Evolutionary conservation across 2,113 vertebrate species (phyloP), one percentile per base, ranked within the genome.

Genomic region (Cephalophus harveyi): DNA sequence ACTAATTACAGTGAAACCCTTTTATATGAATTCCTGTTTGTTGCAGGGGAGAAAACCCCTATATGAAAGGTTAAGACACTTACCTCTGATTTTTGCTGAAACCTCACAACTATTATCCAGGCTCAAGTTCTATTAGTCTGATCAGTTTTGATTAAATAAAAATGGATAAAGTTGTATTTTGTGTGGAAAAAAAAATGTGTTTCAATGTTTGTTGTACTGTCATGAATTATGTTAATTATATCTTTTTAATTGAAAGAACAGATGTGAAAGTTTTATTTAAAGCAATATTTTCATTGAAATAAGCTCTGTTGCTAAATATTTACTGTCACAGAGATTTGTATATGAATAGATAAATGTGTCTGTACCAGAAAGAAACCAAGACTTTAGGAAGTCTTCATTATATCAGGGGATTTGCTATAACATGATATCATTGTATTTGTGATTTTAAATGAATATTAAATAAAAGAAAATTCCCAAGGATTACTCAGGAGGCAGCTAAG

Each of bases 401-500:
- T 98, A 97, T 98, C 98, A 98, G 97, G 98, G 98, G 98, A 99
- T 98, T 98, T 97, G 94, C 98, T 97, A 83, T 98, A 99, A 99
- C 97, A 91, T 97, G 97, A 54, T 99, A 98, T 99, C 98, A 98
- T 98, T 98, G 98, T 99, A 99, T 99, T 99, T 99, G 99, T 99
- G 99, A 98, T 99, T 99, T 99, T 99, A 99, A 99, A 99, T 99
- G 99, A 99, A 99, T 99, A 99, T 99, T 99, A 99, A 99, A 99
- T 99, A 99, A 99, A 99, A 99, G 99, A 99, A 99, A 99, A 99
- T 99, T 99, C 99, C 99, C 98, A 93, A 99, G 98, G 98, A 99
- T 98, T 99, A 98, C 99, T 99, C 98, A 95, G 98, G 99, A 99
- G 99, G 98, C 99, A 97, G 99, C 99, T 99, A 99, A 99, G 99